These are phyloP conservation scores for Styela plicata DNA, from an alignment of 23 tunicate species.

Conservation along the genomic window DNA sequence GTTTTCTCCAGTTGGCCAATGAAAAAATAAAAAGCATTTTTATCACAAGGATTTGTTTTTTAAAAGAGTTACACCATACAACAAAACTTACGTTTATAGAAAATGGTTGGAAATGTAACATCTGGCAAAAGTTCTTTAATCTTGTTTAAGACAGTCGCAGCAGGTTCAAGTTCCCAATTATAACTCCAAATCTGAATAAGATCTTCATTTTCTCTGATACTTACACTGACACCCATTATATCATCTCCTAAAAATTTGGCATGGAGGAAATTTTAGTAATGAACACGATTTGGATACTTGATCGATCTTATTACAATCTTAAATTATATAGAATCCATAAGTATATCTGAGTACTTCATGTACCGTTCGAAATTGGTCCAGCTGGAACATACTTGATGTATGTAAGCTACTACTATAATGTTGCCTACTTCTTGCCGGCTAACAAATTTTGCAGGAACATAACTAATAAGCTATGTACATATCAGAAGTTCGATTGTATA, in stretches of 20 bases:
- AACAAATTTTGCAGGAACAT: no score
- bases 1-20: no score
- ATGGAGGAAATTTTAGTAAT: background rate
- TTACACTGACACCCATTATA: slow-evolving; percentile 78
- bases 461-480: no score
- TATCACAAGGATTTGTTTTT: no score
- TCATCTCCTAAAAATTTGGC: slow-evolving; percentile 70
- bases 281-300: background rate
- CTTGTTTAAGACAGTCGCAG: slow-evolving; percentile 43
- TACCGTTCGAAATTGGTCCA: background rate
- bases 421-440: no score
- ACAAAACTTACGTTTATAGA: slow-evolving; percentile 82
- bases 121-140: slow-evolving; percentile 58
- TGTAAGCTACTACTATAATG: no score
- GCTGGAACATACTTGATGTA: no score
- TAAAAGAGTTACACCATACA: no score
- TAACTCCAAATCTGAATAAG: slow-evolving; percentile 84
- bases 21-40: no score
- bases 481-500: no score
- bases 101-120: slow-evolving; percentile 59
- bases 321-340: no score
- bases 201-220: slow-evolving; percentile 83
- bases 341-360: background rate
- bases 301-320: background rate
- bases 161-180: slow-evolving; percentile 17